Conservation (phyloP, 2,888 invertebrate genomes). For the Acanthosepion esculentum region DNA sequence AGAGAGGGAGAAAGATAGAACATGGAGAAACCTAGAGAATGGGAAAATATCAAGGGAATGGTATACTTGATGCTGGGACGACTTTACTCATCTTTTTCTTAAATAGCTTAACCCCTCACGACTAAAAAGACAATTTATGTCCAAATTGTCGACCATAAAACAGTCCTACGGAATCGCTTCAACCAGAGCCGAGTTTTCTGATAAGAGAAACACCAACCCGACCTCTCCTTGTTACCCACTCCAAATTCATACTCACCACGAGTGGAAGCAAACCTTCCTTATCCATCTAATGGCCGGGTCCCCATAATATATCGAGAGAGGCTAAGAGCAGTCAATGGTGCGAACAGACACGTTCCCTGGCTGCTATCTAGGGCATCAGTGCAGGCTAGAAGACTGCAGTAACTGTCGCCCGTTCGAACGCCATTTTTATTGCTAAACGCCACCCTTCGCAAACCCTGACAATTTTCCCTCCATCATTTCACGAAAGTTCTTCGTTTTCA, state of each 20-base stretch:
- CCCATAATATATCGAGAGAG: neutral
- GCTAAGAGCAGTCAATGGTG: conserved; percentile 33
- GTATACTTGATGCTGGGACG: neutral
- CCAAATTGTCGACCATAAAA: conserved; percentile 8
- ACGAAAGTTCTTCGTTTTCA: too few species aligned
- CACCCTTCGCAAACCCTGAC: neutral
- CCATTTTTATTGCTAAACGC: neutral
- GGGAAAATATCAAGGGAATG: neutral
- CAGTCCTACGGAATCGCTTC: conserved; percentile 33
- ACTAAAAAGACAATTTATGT: conserved; percentile 33
- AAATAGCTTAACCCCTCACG: neutral
- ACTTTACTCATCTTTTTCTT: conserved; percentile 12
- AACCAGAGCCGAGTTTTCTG: neutral
- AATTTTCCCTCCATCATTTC: neutral
- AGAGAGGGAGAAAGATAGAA: neutral
- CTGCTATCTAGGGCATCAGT: conserved; percentile 33
- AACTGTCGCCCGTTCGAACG: conserved; percentile 2
- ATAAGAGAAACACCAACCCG: neutral
- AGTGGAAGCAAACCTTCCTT: neutral
- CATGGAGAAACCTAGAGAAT: neutral
- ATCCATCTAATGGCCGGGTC: conserved; percentile 33
- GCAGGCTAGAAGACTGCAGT: conserved; percentile 11
- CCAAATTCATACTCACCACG: neutral
- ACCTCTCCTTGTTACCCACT: neutral
- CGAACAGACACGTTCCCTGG: conserved; percentile 22